Percentiles rank a stretch among this genome's conserved stretches.
Evolutionary conservation across 1,140 invertebrate species (phyloP).

Genomic region (Philopotamus ludificatus): DNA sequence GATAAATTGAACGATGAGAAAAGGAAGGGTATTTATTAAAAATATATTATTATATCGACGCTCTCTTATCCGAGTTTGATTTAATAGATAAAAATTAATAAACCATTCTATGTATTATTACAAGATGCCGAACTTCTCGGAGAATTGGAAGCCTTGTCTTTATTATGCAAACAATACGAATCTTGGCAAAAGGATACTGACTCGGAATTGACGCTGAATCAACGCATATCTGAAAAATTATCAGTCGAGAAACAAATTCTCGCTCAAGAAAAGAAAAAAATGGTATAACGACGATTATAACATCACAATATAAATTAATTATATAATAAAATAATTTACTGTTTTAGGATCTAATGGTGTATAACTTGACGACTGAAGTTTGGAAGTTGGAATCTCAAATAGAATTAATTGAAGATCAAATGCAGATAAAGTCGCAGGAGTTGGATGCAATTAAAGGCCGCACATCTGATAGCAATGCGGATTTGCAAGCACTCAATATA

Average conservation of each 20-base stretch:
- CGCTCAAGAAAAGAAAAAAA: conserved; percentile 55
- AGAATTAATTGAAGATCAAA: conserved; percentile 55
- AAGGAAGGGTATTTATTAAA: conserved; percentile 27
- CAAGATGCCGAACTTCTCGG: conserved; percentile 53
- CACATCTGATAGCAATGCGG: conserved; percentile 62
- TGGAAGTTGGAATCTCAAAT: conserved; percentile 57
- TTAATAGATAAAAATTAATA: conserved; percentile 9
- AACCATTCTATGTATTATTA: conserved; percentile 23
- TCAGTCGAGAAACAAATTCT: conserved; percentile 52
- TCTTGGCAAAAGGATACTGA: conserved; percentile 57
- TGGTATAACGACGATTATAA: conserved; percentile 44
- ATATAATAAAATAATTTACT: background rate
- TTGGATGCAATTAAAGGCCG: conserved; percentile 56
- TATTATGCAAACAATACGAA: conserved; percentile 54
- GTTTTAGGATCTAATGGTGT: conserved; percentile 56
- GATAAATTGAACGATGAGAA: conserved; percentile 29
- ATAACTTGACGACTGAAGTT: conserved; percentile 56
- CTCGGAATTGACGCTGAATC: conserved; percentile 55
- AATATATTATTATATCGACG: background rate
- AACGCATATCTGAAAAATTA: conserved; percentile 59
- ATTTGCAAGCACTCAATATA: conserved; percentile 67
- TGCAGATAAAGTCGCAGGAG: conserved; percentile 57
- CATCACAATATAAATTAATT: background rate
- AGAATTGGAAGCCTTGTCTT: conserved; percentile 55
- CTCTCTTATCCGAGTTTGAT: background rate